A percentile compares a stretch with the other conserved stretches of the same genome.
Evolutionary conservation across 2,888 invertebrate species (phyloP).

Genomic region (Pyrochroa serraticornis): DNA sequence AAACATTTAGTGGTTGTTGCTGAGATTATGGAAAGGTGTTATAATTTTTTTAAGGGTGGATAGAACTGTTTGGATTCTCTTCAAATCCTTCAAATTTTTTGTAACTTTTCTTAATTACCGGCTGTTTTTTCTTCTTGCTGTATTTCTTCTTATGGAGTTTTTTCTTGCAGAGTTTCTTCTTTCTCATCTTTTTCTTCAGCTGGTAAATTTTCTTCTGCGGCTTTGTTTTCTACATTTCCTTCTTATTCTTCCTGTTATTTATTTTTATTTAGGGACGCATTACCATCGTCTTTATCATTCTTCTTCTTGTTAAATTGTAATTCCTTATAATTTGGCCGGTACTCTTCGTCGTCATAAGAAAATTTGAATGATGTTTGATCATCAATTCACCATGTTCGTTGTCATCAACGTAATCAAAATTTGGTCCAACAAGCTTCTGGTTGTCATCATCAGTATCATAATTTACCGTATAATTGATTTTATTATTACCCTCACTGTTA

Average conservation of each 20-base stretch:
- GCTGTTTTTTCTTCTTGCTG: too few species aligned
- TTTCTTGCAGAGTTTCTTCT: conserved; percentile 23
- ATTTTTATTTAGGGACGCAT: conserved; percentile 19
- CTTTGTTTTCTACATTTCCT: conserved; percentile 28
- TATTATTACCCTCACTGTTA: conserved; percentile 12
- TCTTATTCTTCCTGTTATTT: conserved; percentile 29
- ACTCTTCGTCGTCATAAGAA: conserved; percentile 6
- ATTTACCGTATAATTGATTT: conserved; percentile 18
- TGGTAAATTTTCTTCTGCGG: conserved; percentile 10
- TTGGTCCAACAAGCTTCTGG: not conserved
- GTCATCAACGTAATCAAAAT: conserved; percentile 13
- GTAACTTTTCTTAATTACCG: conserved; percentile 3
- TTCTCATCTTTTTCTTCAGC: conserved; percentile 18
- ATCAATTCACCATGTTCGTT: conserved; percentile 1
- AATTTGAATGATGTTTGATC: too few species aligned
- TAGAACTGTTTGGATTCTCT: not conserved
- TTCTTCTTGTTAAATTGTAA: conserved; percentile 17
- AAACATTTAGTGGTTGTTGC: too few species aligned
- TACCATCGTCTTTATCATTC: conserved; percentile 14
- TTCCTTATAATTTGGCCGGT: conserved; percentile 22
- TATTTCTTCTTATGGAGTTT: too few species aligned
- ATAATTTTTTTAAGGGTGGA: too few species aligned
- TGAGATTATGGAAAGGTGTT: too few species aligned
- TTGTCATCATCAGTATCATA: conserved; percentile 11
- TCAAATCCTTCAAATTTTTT: too few species aligned